Base-by-base conservation (phyloP, 2,888 invertebrate genomes). In the Cinara cedri region DNA sequence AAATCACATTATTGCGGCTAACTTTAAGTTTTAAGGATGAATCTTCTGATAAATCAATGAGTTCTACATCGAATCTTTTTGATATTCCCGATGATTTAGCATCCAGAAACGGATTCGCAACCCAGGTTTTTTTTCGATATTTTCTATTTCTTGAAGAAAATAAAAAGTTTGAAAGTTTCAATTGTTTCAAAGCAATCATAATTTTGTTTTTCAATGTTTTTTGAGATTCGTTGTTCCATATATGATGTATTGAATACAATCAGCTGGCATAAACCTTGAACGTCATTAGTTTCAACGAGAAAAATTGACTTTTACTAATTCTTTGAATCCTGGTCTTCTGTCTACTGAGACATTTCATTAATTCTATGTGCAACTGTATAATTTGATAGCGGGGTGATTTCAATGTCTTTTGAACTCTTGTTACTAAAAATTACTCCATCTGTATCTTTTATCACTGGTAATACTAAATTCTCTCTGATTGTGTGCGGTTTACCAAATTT, bases 391-490 rank as follows among this genome's bases (percentile, higher is more conserved):
- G 57, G n/a, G n/a, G n/a, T n/a, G n/a, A n/a, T n/a, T n/a, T n/a
- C n/a, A n/a, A n/a, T n/a, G n/a, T n/a, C n/a, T 24, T 51, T 54
- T 55, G 57, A 51, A 14, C 10, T 34, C 46, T 72, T 72, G 94
- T 95, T 88, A 90, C 94, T 86, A 95, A 72, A 34, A 26, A 55
- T 72, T n/a, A 55, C 72, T 51, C 26, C 72, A 55, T 57, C 55
- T 34, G 72, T 34, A 51, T 72, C 72, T 54, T 24, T 72, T 42
- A 54, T 63, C 26, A 57, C 54, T 51, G 51, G 51, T 13, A 51
- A 13, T 51, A 51, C 51, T 51, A 51, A 51, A 51, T 51, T 51
- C 51, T 78, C 81, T n/a, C 62, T 55, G 24, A 49, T 60, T 19
- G 81, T 76, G 24, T 81, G 70, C 13, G 71, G 26, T 63, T 65